phyloP scores from a whole-genome alignment of 92 coral and sea anemone species.

The Metridium senile region DNA sequence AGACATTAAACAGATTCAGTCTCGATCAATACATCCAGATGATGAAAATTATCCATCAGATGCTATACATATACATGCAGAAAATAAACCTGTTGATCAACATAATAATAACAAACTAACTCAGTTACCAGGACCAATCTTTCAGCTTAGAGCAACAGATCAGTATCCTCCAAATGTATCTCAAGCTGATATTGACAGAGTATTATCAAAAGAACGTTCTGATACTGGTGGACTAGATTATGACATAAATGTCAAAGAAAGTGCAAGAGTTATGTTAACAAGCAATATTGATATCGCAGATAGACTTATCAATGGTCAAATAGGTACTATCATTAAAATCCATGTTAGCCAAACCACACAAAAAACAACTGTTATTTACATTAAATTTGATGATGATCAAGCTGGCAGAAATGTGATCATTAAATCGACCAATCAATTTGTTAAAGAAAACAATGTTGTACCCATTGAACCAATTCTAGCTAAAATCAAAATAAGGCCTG shows the following conservation, averaged over 20 bases:
- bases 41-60: conserved; percentile 2
- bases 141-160: conserved; percentile 25
- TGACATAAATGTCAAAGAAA: conserved; percentile 52
- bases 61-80: background rate
- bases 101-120: conserved; percentile 30
- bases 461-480: conserved; percentile 63
- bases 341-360: conserved; percentile 25
- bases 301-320: conserved; percentile 55
- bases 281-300: conserved; percentile 15
- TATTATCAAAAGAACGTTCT: conserved; percentile 51
- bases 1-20: conserved; percentile 51
- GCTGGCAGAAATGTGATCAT: conserved; percentile 52
- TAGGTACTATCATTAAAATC: conserved; percentile 60
- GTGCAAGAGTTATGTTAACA: conserved; percentile 61
- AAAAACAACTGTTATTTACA: conserved; percentile 46
- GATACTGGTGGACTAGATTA: conserved; percentile 73
- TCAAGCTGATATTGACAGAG: conserved; percentile 54
- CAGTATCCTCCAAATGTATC: conserved; percentile 40
- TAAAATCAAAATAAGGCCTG: background rate
- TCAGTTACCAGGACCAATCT: conserved; percentile 23
- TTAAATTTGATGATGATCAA: conserved; percentile 66
- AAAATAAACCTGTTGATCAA: conserved; percentile 1
- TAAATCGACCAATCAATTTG: conserved; percentile 33
- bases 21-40: conserved; percentile 33
- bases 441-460: conserved; percentile 56